These are phyloP conservation scores for Neofelis nebulosa DNA, from an alignment of 2,113 vertebrate genomes.

Conservation along the genomic window DNA sequence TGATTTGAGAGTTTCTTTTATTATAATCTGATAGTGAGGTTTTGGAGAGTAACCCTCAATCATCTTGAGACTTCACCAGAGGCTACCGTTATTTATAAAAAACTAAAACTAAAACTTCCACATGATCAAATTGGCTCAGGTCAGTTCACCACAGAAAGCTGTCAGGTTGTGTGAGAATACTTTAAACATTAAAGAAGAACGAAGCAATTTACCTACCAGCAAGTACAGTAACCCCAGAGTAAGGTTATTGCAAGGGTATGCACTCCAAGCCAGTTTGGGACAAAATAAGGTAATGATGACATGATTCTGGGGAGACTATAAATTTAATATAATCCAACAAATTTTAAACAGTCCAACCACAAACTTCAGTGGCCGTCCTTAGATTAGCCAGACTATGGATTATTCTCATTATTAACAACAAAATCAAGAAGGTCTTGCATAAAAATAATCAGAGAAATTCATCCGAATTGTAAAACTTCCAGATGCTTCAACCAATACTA, in stretches of 20 bases:
- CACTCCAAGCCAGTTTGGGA: background rate
- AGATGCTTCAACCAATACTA: background rate
- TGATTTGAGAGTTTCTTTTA: conserved; percentile 40
- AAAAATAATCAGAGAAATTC: conserved; percentile 36
- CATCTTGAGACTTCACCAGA: background rate
- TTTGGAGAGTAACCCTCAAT: background rate
- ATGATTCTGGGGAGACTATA: background rate
- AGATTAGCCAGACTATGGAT: background rate
- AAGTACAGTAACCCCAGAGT: background rate
- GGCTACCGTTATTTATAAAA: background rate
- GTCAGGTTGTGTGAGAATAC: background rate
- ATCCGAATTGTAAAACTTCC: conserved; percentile 42
- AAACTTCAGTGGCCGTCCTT: background rate
- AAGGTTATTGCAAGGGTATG: background rate
- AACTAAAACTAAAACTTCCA: background rate
- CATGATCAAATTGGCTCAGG: background rate
- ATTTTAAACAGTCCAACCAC: background rate
- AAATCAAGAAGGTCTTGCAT: background rate
- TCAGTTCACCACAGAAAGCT: background rate
- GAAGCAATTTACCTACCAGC: background rate
- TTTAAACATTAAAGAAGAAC: conserved; percentile 13
- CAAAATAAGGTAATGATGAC: background rate
- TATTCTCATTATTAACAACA: conserved; percentile 23
- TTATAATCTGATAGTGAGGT: background rate
- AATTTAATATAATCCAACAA: conserved; percentile 5